Base-by-base conservation (phyloP, 2,888 invertebrate genomes). In the Alloplasta piceator region DNA sequence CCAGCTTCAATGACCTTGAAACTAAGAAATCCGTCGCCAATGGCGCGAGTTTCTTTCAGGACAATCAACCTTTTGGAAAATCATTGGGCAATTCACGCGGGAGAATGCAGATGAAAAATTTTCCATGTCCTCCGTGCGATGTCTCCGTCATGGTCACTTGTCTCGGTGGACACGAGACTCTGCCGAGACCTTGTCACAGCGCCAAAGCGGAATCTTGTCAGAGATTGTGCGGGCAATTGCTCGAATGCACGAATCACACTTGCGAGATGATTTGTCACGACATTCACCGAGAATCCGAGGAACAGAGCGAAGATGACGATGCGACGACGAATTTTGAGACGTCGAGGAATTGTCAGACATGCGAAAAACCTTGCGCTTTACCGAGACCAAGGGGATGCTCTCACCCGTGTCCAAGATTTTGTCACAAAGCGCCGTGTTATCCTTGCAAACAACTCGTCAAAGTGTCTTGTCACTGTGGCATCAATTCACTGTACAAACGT, bases 401-500 rank as follows among this genome's bases (percentile, higher is more conserved):
- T 0, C 98, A 98, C 91, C 93, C 93, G 38, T 98, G 98, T 90
- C 92, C 94, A 1, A 94, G 93, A 83, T 92, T 93, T 0, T 97
- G 97, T 87, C 97, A 97, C 92, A 94, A 95, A 0, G 95, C 95
- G 0, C 92, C 93, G 0, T 98, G 98, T 89, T 94, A 95, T 0
- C 95, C 96, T 0, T 98, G 98, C 90, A 94, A 94, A 56, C 94
- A 95, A 73, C 93, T 95, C 85, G 93, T 97, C 38, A 94, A 96
- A 87, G 90, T 96, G 64, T 93, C 95, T 46, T 98, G 98, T 86
- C 97, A 98, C 90, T 98, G 98, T 89, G 95, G 95, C 0, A 93
- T 97, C 5, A 95, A 95, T 71, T 95, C 96, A 83, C 93, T 96
- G 4, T 96, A 96, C 87, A 93, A 97, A 71, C 94, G 95, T 41